Evolutionary conservation across 2,113 vertebrate species (phyloP).

Genomic region (Martes martes): DNA sequence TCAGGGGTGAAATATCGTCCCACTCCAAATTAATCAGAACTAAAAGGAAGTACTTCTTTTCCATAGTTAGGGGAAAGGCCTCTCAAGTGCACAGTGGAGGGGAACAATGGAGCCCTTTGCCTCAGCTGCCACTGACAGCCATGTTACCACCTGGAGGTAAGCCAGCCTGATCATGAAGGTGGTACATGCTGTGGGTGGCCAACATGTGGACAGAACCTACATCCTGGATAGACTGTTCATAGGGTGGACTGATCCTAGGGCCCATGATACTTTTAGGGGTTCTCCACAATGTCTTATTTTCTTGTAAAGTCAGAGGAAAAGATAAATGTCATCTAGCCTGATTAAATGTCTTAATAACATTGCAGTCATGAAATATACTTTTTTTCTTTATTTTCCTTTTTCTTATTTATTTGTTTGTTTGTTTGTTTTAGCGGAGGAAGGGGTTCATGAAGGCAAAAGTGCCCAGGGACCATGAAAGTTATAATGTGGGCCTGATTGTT

Average conservation of each 20-base stretch:
- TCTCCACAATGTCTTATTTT: not conserved
- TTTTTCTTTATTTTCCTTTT: not conserved
- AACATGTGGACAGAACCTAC: not conserved
- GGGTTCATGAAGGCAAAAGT: not conserved
- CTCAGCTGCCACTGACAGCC: not conserved
- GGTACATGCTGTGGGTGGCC: not conserved
- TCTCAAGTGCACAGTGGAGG: not conserved
- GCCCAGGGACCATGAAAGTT: not conserved
- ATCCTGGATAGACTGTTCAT: not conserved
- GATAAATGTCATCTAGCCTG: not conserved
- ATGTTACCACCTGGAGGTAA: not conserved
- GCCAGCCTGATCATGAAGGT: not conserved
- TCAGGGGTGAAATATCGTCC: not conserved
- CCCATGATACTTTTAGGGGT: not conserved
- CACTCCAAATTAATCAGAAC: not conserved
- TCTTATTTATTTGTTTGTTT: not conserved
- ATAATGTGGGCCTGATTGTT: not conserved
- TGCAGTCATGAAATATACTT: not conserved
- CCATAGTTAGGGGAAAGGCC: not conserved
- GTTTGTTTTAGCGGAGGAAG: not conserved
- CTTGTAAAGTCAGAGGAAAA: conserved; percentile 12
- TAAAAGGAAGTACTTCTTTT: not conserved
- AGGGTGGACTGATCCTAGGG: not conserved
- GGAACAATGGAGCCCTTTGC: not conserved
- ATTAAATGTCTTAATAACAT: not conserved